phyloP scores from a whole-genome alignment of 2,797 vertebrate species.

The Silurus aristotelis region DNA sequence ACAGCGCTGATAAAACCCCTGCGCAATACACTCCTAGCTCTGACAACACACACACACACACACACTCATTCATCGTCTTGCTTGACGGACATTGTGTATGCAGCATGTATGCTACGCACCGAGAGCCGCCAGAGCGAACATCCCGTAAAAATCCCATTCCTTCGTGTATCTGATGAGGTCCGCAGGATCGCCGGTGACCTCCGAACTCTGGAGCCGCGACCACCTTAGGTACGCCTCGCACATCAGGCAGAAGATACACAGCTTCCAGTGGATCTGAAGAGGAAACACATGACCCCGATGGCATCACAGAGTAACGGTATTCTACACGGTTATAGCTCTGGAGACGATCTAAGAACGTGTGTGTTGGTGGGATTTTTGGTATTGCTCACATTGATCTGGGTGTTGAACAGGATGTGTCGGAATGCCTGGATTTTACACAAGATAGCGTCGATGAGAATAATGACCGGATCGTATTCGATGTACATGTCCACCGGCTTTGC shows the following conservation, averaged over 20 bases:
- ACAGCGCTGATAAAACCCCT: conserved; percentile 82
- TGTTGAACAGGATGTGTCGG: conserved; percentile 96
- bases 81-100: neutral
- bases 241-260: conserved; percentile 91
- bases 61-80: neutral
- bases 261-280: conserved; percentile 92
- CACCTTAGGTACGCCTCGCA: conserved; percentile 95
- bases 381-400: conserved; percentile 87
- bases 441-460: conserved; percentile 94
- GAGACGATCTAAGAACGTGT: no score
- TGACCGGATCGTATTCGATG: conserved; percentile 96
- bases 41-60: conserved; percentile 57
- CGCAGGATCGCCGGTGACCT: conserved; percentile 81
- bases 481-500: conserved; percentile 98
- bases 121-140: conserved; percentile 88
- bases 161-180: conserved; percentile 96
- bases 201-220: conserved; percentile 86
- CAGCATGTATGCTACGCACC: conserved; percentile 70
- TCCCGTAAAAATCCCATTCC: conserved; percentile 96
- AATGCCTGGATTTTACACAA: conserved; percentile 95
- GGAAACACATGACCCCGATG: neutral
- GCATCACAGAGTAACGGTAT: neutral
- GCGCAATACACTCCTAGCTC: conserved; percentile 86
- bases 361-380: neutral
- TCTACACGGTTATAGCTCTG: neutral